phyloP scores from a whole-genome alignment of 92 coral and sea anemone species.

The Epizoanthus ramosus region DNA sequence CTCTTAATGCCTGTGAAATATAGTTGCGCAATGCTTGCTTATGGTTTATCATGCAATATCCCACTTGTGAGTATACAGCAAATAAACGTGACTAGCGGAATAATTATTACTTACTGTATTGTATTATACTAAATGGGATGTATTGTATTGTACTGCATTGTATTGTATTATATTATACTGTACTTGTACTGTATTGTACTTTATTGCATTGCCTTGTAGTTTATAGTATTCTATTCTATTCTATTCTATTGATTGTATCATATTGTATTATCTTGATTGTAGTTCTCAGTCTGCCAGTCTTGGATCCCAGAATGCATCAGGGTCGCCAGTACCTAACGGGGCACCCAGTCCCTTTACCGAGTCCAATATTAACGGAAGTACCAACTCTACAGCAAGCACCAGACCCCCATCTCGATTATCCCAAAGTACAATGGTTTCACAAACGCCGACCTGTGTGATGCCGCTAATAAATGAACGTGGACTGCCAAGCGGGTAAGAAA shows the following conservation, averaged over 20 bases:
- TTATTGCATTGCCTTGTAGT: too few species aligned
- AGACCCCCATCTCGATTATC: constrained; percentile 46
- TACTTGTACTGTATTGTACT: too few species aligned
- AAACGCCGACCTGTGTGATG: constrained; percentile 69
- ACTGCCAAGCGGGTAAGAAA: constrained; percentile 86
- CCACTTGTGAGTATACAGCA: too few species aligned
- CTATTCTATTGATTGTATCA: background rate
- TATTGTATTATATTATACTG: too few species aligned
- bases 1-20: too few species aligned
- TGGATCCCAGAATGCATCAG: constrained; percentile 63
- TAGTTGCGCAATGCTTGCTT: too few species aligned
- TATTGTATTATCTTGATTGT: constrained; percentile 33
- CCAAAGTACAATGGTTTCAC: constrained; percentile 66
- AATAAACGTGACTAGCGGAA: too few species aligned
- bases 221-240: too few species aligned
- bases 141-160: too few species aligned
- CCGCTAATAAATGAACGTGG: constrained; percentile 86
- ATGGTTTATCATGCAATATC: too few species aligned
- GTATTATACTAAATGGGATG: too few species aligned
- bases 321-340: constrained; percentile 60
- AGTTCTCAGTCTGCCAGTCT: constrained; percentile 75
- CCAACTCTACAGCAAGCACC: constrained; percentile 59
- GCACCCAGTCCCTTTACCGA: constrained; percentile 48
- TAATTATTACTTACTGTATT: too few species aligned
- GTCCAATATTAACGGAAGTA: constrained; percentile 59